phyloP scores from a whole-genome alignment of 2,888 invertebrate species.

The Slavum lentiscoides region DNA sequence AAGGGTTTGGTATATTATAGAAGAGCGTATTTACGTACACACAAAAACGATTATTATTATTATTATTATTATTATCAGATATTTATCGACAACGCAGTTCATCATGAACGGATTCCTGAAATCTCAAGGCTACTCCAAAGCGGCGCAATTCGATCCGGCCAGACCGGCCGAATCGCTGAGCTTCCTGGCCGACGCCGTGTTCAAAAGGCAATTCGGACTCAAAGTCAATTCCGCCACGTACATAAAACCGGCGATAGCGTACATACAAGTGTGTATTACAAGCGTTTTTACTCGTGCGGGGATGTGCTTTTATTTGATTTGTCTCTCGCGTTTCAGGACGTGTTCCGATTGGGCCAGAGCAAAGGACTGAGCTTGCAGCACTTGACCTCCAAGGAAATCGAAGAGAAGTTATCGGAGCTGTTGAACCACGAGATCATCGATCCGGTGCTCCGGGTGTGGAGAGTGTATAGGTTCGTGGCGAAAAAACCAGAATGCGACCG shows the following conservation, averaged over 20 bases:
- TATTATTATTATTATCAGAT: constrained; percentile 62
- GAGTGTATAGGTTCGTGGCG: constrained; percentile 76
- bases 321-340: constrained; percentile 63
- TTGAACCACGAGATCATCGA: constrained; percentile 82
- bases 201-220: constrained; percentile 71
- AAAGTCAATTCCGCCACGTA: constrained; percentile 74
- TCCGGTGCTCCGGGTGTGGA: constrained; percentile 78
- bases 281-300: too few species aligned
- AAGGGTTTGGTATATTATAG: too few species aligned
- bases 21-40: too few species aligned
- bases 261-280: constrained; percentile 65
- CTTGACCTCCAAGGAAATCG: constrained; percentile 72
- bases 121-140: constrained; percentile 74
- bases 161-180: constrained; percentile 74
- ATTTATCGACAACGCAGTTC: constrained; percentile 70
- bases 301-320: background rate
- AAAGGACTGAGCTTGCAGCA: constrained; percentile 69
- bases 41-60: too few species aligned
- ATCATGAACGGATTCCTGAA: constrained; percentile 76
- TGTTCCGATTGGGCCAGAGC: constrained; percentile 71
- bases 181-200: constrained; percentile 69
- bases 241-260: constrained; percentile 75
- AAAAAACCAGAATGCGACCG: constrained; percentile 74
- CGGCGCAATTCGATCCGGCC: constrained; percentile 70
- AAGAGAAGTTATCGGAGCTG: constrained; percentile 76